Base-by-base conservation (phyloP, 2,797 vertebrate genomes). In the Lophius americanus region DNA sequence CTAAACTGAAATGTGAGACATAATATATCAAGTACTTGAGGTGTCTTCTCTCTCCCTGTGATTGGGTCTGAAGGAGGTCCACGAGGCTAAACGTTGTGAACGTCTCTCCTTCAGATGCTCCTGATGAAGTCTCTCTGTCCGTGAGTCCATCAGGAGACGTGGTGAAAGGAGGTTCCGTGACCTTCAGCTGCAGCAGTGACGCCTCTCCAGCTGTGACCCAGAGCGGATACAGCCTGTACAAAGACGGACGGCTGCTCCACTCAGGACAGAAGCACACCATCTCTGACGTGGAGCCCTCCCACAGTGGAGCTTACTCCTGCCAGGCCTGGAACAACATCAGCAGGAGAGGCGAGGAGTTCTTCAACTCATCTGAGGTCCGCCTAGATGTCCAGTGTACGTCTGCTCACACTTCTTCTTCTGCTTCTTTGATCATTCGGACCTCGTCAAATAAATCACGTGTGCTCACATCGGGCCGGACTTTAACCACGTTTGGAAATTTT, bases 301-400 rank as follows among this genome's bases (percentile, higher is more conserved):
- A 88, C 72, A 85, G 73, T 7, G 90, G 90, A 14, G 61, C 49
- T 23, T 92, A 91, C 75, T 49, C 57, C 77, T 92, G 91, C 58
- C 66, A 60, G 51, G 87, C 85, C 49, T 12, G 44, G 51, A 92
- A 88, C 55, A 73, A 68, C 3, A 51, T 89, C 59, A 78, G 60
- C 51, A 1, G 66, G 79, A 35, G 13, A 6, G 83, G 70, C 10
- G 9, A 8, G 2, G 0, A 44, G 33, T 9, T 43, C 9, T 48
- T 74, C 0, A 83, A 73, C 50, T 92, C 89, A 0, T 4, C 60
- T 8, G 55, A 39, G 39, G 9, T 86, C 32, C 33, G 54, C 12
- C 68, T 92, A 0, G 51, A 84, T 13, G 79, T 92, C 41, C 53
- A 73, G 37, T 85, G 90, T 91, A 60, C 81, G 86, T 77, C 33